Evolutionary conservation across 2,888 invertebrate genomes (phyloP).

Genomic region (Mesochorus sp.): DNA sequence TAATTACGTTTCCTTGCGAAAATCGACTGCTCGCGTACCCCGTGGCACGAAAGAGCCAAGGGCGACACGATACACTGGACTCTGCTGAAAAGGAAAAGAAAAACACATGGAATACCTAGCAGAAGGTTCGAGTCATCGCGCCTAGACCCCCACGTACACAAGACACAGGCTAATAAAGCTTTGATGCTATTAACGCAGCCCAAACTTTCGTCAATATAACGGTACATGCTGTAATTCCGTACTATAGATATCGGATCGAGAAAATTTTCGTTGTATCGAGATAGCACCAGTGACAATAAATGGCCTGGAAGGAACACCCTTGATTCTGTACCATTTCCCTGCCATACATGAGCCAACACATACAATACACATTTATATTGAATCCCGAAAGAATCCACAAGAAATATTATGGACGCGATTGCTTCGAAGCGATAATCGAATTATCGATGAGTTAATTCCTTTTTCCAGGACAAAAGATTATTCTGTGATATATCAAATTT

Average conservation of each 20-base stretch:
- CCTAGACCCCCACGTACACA: slow-evolving; percentile 21
- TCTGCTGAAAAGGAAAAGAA: slow-evolving; percentile 26
- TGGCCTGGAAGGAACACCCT: slow-evolving; percentile 67
- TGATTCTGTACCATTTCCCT: slow-evolving; percentile 64
- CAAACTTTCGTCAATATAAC: slow-evolving; percentile 44
- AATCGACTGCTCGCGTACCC: slow-evolving; percentile 61
- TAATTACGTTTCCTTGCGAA: slow-evolving; percentile 69
- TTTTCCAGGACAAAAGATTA: slow-evolving; percentile 8
- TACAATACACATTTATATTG: background rate
- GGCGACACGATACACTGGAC: slow-evolving; percentile 12
- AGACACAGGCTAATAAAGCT: slow-evolving; percentile 65
- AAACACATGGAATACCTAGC: slow-evolving; percentile 51
- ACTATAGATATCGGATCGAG: slow-evolving; percentile 42
- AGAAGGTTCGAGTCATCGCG: slow-evolving; percentile 69
- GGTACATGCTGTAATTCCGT: slow-evolving; percentile 44
- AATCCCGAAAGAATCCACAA: slow-evolving; percentile 19
- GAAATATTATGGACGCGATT: slow-evolving; percentile 48
- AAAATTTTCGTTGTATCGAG: slow-evolving; percentile 37
- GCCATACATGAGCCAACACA: slow-evolving; percentile 29
- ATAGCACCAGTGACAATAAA: slow-evolving; percentile 59
- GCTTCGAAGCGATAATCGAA: slow-evolving; percentile 57
- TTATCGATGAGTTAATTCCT: slow-evolving; percentile 57
- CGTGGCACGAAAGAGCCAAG: slow-evolving; percentile 25
- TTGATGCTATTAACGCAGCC: slow-evolving; percentile 64
- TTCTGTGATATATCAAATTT: slow-evolving; percentile 24